Percentiles rank a stretch among this genome's conserved stretches.
Conservation (phyloP, 2,797 vertebrate genomes). For the Artibeus lituratus region DNA sequence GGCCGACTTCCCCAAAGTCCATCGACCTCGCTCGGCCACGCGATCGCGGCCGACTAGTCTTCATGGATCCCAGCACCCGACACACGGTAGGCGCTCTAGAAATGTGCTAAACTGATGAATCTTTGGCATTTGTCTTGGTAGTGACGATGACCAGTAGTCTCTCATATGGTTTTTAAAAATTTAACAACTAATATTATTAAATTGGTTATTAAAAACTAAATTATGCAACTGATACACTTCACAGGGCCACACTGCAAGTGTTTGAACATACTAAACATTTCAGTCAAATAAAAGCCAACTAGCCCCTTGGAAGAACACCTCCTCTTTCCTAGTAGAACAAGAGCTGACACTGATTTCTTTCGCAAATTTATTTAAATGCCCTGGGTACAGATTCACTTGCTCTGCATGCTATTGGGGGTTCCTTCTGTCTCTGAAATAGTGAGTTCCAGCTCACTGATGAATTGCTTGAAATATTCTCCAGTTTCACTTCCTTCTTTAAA, state of each 20-base stretch:
- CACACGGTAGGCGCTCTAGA: background rate
- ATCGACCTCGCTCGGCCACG: background rate
- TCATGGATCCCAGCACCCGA: background rate
- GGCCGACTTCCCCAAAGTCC: no score
- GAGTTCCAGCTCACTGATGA: background rate
- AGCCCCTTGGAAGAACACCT: background rate
- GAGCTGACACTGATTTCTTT: conserved; percentile 45
- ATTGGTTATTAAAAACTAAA: background rate
- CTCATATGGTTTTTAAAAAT: background rate
- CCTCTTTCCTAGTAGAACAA: conserved; percentile 37
- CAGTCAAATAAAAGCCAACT: conserved; percentile 10
- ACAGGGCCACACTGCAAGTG: background rate
- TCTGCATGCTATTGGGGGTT: conserved; percentile 9
- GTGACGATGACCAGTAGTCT: background rate
- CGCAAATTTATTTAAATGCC: conserved; percentile 50
- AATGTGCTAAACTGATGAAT: background rate
- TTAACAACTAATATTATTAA: background rate
- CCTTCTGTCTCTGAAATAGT: conserved; percentile 20
- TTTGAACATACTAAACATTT: conserved; percentile 24
- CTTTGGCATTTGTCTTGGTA: background rate
- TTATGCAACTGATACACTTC: background rate
- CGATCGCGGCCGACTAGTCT: background rate
- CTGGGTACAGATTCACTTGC: conserved; percentile 48
- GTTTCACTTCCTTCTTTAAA: conserved; percentile 20
- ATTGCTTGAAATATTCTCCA: background rate